A percentile compares a stretch with the other conserved stretches of the same genome.
These are phyloP conservation scores for Antechinus stuartii DNA, from an alignment of 2,113 vertebrate genomes.

Conservation along the genomic window DNA sequence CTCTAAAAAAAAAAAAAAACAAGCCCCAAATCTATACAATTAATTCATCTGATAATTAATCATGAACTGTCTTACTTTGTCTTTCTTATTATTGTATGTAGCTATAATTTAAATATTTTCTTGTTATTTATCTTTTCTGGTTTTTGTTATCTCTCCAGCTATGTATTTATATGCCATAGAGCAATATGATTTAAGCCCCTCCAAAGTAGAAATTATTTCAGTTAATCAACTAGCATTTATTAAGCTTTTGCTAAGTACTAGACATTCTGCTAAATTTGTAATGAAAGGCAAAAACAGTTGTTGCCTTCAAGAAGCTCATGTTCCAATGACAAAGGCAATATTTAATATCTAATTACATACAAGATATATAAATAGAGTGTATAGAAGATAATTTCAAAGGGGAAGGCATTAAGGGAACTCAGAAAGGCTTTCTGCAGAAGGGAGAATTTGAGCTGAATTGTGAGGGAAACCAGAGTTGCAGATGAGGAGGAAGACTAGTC, in stretches of 20 bases:
- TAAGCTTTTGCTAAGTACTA: neutral
- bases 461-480: neutral
- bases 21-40: neutral
- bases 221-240: neutral
- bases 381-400: neutral
- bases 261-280: neutral
- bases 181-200: neutral
- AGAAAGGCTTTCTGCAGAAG: neutral
- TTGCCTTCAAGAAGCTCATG: neutral
- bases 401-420: neutral
- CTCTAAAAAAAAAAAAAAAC: conserved; percentile 6
- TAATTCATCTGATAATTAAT: conserved; percentile 25
- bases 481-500: neutral
- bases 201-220: neutral
- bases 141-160: neutral
- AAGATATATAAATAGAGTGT: neutral
- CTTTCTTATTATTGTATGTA: conserved; percentile 7
- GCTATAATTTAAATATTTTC: conserved; percentile 25
- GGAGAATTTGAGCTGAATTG: neutral
- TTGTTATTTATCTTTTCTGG: conserved; percentile 14
- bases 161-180: neutral
- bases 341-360: neutral
- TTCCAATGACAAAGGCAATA: neutral
- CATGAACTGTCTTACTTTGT: neutral
- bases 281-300: neutral